phyloP scores from a whole-genome alignment of 1,140 invertebrate species.

The Diorhabda carinulata region DNA sequence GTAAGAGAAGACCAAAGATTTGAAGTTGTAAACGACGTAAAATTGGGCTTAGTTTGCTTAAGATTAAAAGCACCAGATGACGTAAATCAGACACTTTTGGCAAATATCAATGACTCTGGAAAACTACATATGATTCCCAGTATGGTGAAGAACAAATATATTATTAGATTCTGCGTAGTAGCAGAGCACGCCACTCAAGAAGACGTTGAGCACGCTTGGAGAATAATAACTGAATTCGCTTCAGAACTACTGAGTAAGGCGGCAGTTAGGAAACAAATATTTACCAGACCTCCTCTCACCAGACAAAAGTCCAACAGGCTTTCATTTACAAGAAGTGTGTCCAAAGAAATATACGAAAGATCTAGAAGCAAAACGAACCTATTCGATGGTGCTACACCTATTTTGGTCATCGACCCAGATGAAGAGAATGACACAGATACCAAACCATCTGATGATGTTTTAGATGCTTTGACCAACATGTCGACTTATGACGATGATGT shows the following conservation, averaged over 20 bases:
- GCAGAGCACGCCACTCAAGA: slow-evolving; percentile 72
- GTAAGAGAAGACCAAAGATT: slow-evolving; percentile 74
- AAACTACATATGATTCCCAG: slow-evolving; percentile 89
- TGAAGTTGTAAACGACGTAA: slow-evolving; percentile 79
- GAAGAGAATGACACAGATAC: slow-evolving; percentile 35
- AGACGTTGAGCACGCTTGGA: slow-evolving; percentile 75
- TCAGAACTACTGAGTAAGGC: slow-evolving; percentile 58
- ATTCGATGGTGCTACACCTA: slow-evolving; percentile 64
- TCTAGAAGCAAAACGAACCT: slow-evolving; percentile 58
- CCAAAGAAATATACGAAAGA: slow-evolving; percentile 58
- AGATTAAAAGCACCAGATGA: slow-evolving; percentile 66
- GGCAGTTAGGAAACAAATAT: slow-evolving; percentile 33
- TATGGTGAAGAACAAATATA: slow-evolving; percentile 70
- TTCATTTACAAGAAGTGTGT: slow-evolving; percentile 65
- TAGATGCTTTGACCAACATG: slow-evolving; percentile 27
- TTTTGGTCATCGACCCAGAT: slow-evolving; percentile 57
- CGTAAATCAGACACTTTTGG: slow-evolving; percentile 75
- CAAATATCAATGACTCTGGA: slow-evolving; percentile 82
- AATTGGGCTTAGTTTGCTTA: slow-evolving; percentile 69
- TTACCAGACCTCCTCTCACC: slow-evolving; percentile 52
- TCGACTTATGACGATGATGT: slow-evolving; percentile 29
- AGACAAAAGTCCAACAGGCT: slow-evolving; percentile 59
- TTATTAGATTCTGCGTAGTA: slow-evolving; percentile 81
- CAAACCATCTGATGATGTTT: slow-evolving; percentile 28
- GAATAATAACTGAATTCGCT: slow-evolving; percentile 66